These are phyloP conservation scores for Eonycteris spelaea DNA, from an alignment of 2,113 vertebrate genomes.

Conservation along the genomic window DNA sequence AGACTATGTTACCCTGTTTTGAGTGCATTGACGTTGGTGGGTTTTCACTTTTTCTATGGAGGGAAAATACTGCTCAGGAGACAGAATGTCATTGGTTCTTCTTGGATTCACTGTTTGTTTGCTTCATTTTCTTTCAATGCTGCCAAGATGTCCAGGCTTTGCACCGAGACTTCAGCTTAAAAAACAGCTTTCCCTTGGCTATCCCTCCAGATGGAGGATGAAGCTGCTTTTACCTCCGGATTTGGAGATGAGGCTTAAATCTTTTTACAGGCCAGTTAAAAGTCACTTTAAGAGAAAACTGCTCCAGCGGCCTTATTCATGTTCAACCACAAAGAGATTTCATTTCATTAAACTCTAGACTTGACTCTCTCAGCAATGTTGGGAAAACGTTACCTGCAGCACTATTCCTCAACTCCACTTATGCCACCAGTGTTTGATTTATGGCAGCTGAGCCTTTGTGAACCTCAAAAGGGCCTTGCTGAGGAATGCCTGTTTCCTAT, in stretches of 20 bases:
- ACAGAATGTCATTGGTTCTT: neutral
- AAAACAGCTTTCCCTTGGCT: neutral
- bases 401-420: slow-evolving; percentile 58
- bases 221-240: slow-evolving; percentile 69
- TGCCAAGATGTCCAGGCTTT: slow-evolving; percentile 33
- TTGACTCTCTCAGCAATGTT: slow-evolving; percentile 75
- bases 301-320: slow-evolving; percentile 55
- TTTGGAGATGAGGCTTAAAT: slow-evolving; percentile 73
- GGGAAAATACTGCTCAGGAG: neutral
- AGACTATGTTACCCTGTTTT: neutral
- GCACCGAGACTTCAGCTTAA: slow-evolving; percentile 7
- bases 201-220: slow-evolving; percentile 52
- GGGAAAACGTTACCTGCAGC: slow-evolving; percentile 67
- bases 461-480: slow-evolving; percentile 55
- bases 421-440: slow-evolving; percentile 77
- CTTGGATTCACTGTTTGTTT: slow-evolving; percentile 60
- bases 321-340: slow-evolving; percentile 77
- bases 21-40: neutral
- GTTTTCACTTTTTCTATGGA: neutral
- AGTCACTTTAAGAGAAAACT: slow-evolving; percentile 73
- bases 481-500: slow-evolving; percentile 58
- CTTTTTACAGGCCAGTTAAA: slow-evolving; percentile 72
- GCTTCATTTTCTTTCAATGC: slow-evolving; percentile 52
- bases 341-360: slow-evolving; percentile 79
- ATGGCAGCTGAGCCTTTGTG: slow-evolving; percentile 69